Evolutionary conservation across 1,140 invertebrate species (phyloP), one percentile per base, ranked within the genome.

Genomic region (Trichogramma pretiosum): DNA sequence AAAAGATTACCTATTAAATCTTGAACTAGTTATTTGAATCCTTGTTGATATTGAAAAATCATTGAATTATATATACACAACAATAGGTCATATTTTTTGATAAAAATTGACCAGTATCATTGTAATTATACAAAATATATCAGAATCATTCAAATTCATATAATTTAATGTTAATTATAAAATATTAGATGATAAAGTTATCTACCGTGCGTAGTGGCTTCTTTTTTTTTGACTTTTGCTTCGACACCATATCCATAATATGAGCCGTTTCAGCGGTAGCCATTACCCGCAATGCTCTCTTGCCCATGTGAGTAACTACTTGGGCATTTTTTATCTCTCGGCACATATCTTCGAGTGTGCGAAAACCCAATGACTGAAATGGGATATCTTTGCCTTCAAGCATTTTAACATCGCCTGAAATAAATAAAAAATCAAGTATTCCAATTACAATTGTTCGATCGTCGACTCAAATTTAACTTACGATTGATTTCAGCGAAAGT

Each of bases 171-270:
- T 36, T n/a, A 36, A 39, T n/a, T n/a, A 17, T 10, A 16, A 13
- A 16, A 3, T 14, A 23, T 11, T 18, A 18, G 33, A 5, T 11
- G 8, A 5, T 2, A 40, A 13, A n/a, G 17, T 3, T 14, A 36
- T 28, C 0, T 46, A 45, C 5, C 9, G 64, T 64, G 38, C 66
- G 32, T 40, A 65, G 28, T 4, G 60, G 56, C 54, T 73, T 73
- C 54, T 70, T 66, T 44, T 23, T 30, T 10, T 54, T 58, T 18
- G 67, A 42, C 55, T 79, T 82, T 53, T 82, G 80, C 22, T 69
- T 67, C 8, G 68, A 52, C 10, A 83, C 73, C 70, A 83, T 70
- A 41, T 71, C 62, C 2, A 72, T 64, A 50, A 83, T 75, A 59
- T 83, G 79, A 30, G 68, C 68, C 2, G 77, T 75, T 50, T 76